Conservation (phyloP, 2,113 vertebrate species). For the Micronisus gabar region DNA sequence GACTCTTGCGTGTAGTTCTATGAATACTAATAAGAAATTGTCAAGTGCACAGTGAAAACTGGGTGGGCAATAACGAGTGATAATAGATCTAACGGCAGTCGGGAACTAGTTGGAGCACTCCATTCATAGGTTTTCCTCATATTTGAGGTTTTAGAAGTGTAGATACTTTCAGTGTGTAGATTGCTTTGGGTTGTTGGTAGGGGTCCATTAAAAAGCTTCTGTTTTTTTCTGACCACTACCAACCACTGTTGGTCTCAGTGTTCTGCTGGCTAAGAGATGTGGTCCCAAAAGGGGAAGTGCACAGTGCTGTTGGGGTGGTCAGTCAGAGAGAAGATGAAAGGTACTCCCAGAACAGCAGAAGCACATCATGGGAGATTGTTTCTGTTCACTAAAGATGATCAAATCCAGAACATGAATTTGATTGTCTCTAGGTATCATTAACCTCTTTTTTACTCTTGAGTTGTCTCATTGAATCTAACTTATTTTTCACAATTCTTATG, state of each 20-base stretch:
- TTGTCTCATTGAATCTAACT: background rate
- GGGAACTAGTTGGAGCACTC: background rate
- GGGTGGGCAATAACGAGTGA: conserved; percentile 11
- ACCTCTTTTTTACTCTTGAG: background rate
- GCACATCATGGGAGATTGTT: background rate
- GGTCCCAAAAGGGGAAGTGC: background rate
- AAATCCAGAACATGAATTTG: background rate
- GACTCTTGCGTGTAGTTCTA: background rate
- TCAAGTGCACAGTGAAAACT: conserved; percentile 32
- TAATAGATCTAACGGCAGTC: background rate
- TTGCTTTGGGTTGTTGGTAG: background rate
- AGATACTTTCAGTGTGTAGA: background rate
- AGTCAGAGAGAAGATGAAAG: background rate
- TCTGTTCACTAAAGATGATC: background rate
- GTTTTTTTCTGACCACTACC: background rate
- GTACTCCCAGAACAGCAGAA: background rate
- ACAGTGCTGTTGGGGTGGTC: background rate
- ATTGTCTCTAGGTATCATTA: background rate
- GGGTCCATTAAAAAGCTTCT: background rate
- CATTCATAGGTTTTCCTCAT: background rate
- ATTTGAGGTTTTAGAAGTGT: background rate
- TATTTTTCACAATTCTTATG: background rate
- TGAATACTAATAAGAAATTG: conserved; percentile 23
- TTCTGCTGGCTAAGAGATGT: background rate
- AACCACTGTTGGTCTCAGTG: background rate